Conservation (phyloP, 2,113 vertebrate genomes). For the Alexandromys fortis region DNA sequence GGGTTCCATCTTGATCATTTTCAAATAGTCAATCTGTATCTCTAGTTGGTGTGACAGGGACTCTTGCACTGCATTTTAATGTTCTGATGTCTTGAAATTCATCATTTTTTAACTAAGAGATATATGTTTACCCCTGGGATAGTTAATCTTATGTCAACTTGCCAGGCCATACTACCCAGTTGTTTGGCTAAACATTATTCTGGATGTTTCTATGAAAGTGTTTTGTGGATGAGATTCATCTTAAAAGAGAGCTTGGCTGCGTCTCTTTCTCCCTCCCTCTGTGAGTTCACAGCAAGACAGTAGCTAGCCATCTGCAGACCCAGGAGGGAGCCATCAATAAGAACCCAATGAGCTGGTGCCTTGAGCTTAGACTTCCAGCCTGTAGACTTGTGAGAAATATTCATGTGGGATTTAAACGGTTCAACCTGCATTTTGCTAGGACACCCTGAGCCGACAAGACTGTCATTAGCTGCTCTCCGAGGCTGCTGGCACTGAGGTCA, state of each 20-base stretch:
- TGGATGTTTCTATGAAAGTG: neutral
- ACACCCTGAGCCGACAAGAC: neutral
- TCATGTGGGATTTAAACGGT: neutral
- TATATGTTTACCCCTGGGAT: neutral
- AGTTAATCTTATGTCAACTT: neutral
- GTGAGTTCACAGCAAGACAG: neutral
- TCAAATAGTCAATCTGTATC: neutral
- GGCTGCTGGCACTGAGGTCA: neutral
- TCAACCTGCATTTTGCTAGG: neutral
- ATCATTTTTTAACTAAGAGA: no score
- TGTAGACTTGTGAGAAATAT: neutral
- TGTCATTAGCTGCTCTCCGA: neutral
- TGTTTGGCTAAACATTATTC: neutral
- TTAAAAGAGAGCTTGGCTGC: neutral
- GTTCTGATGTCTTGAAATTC: neutral
- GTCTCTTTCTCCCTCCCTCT: neutral
- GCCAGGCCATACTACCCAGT: neutral
- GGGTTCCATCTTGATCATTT: neutral
- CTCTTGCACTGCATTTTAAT: neutral
- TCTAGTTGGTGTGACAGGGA: neutral
- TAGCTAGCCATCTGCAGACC: neutral
- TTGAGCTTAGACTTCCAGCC: neutral
- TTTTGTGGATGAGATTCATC: slow-evolving; percentile 1
- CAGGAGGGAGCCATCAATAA: neutral
- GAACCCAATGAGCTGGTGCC: neutral